Evolutionary conservation across 2,888 invertebrate species (phyloP).

Genomic region (Polymixis lichenea): DNA sequence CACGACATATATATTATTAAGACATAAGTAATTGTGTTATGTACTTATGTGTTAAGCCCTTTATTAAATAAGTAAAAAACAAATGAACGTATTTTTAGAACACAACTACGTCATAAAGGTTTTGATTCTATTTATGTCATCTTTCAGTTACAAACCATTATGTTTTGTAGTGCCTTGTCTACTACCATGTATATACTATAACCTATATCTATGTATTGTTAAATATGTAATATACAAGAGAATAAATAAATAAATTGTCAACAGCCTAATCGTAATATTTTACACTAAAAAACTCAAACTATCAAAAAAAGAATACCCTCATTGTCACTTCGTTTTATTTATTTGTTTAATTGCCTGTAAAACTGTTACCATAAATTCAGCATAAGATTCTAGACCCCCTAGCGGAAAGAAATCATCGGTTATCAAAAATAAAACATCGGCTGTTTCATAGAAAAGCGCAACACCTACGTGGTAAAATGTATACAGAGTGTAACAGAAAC

Average conservation of each 20-base stretch:
- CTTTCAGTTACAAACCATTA: neutral
- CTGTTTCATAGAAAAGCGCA: no score
- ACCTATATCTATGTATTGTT: neutral
- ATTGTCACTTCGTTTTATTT: neutral
- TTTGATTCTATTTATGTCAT: neutral
- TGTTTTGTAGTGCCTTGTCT: neutral
- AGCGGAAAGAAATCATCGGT: neutral
- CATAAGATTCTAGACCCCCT: neutral
- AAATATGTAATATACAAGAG: neutral
- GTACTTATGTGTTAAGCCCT: neutral
- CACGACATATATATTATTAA: neutral
- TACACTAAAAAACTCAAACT: neutral
- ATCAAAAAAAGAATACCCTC: neutral
- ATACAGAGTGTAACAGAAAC: no score
- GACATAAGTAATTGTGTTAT: neutral
- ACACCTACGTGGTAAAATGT: no score
- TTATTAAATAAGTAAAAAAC: neutral
- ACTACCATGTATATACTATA: neutral
- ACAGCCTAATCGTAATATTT: neutral
- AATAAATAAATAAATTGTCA: neutral
- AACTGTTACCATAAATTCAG: neutral
- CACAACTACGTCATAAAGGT: neutral
- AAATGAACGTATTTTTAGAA: neutral
- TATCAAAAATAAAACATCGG: no score
- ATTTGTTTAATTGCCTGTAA: neutral